phyloP scores from a whole-genome alignment of 1,140 invertebrate genomes.

The Sinella curviseta region DNA sequence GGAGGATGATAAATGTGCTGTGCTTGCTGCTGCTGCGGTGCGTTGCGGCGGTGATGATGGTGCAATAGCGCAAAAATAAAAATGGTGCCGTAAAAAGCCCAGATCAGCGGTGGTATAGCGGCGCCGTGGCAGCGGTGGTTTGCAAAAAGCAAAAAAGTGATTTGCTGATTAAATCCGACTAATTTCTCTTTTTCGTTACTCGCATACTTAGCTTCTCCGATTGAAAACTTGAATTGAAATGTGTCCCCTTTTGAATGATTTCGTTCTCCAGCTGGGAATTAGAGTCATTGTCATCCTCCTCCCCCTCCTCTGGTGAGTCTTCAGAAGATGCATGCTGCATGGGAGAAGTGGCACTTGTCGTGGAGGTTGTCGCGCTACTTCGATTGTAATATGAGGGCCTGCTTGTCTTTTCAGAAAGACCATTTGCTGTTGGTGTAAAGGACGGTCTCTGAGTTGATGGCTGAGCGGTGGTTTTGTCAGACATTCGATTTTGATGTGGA shows the following conservation, averaged over 20 bases:
- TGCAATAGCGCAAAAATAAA: too few species aligned
- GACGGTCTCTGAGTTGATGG: not conserved
- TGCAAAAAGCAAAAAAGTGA: not conserved
- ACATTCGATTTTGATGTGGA: not conserved
- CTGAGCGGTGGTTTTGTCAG: not conserved
- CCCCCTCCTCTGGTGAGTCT: not conserved
- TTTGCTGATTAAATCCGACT: not conserved
- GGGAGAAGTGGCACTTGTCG: not conserved
- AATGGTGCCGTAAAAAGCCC: too few species aligned
- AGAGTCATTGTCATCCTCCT: not conserved
- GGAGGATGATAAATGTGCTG: too few species aligned
- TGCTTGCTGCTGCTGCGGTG: too few species aligned
- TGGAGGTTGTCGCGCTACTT: not conserved
- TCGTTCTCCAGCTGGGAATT: not conserved
- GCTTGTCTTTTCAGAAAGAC: not conserved
- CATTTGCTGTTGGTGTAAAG: not conserved
- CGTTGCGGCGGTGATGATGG: too few species aligned
- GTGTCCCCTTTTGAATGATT: not conserved
- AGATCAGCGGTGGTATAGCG: too few species aligned
- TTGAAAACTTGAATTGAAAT: not conserved
- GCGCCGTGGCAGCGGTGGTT: too few species aligned
- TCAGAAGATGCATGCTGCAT: not conserved
- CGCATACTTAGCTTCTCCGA: slow-evolving; percentile 5
- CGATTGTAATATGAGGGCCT: not conserved
- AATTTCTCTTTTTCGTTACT: not conserved